Base-by-base conservation (phyloP, 2,113 vertebrate genomes). In the Hyperopisus bebe region DNA sequence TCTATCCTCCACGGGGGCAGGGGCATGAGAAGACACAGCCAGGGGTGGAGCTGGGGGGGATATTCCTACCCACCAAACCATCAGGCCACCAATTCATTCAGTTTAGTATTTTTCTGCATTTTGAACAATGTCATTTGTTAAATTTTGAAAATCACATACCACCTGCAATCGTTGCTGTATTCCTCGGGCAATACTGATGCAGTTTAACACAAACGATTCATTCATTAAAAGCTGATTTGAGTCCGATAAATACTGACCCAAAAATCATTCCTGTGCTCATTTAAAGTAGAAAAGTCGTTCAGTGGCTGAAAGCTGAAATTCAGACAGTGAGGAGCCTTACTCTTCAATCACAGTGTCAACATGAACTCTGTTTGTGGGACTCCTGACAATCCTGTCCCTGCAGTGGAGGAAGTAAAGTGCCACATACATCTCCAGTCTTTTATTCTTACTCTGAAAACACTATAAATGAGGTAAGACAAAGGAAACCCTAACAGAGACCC, bases 381-480 rank as follows among this genome's bases (percentile, higher is more conserved):
- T 17, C 50, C 31, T 39, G 17, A 87, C 50, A 4, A 74, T 31
- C 15, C 46, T 0, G 7, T 85, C 42, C 44, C 42, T 66, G 42
- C 80, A 9, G 51, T 50, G 47, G 27, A 31, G 83, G 7, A 44
- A 86, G 13, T 24, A 89, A 88, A 88, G 91, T 66, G 58, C 47
- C 27, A 11, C 8, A 50, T 24, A 82, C 77, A 91, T 27, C 89
- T 93, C 39, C 27, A 53, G 89, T 91, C 90, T 93, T 82, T 95
- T 94, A 94, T 95, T 94, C 88, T 91, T 91, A 82, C 90, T 93
- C 89, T 94, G 92, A 95, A 95, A 94, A 95, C 93, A 92, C 94
- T 94, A 95, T 94, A 94, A 95, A 96, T 94, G 94, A 94, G 86
- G 91, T 91, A 92, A 92, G 91, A 95, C 3, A 50, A 90, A 91